Evolutionary conservation across 2,113 vertebrate species (phyloP), one percentile per base, ranked within the genome.

Genomic region (Onychorhynchus coronatus): DNA sequence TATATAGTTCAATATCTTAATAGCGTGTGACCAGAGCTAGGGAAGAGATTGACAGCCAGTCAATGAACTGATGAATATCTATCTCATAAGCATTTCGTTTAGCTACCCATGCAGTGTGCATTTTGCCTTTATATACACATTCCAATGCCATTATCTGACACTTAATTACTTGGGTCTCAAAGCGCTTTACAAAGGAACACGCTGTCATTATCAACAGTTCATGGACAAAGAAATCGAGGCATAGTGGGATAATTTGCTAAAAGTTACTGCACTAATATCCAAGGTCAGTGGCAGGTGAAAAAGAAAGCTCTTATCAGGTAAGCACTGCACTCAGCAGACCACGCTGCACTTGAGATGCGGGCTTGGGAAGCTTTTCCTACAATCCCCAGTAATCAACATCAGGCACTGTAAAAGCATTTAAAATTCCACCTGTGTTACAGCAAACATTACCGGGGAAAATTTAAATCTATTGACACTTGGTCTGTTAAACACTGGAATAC

Each of bases 151-250:
- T 93, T 94, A 93, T 90, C 85, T 91, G 42, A 27, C 28, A 17
- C 75, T 93, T 95, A 94, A 97, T 96, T 95, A 94, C 90, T 71
- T 52, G 18, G 68, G 85, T 91, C 88, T 96, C 90, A 84, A 77
- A 86, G 79, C 82, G 3, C 90, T 95, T 84, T 55, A 73, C 6
- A 20, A 74, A 94, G 79, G 75, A 88, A 93, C 1, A 18, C 91
- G 70, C 78, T 67, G 91, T 86, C 85, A 90, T 52, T 96, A 94
- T 80, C 82, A 91, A 39, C 85, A 53, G 47, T 68, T 19, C 73
- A 33, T 8, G 92, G 28, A 62, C 49, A 56, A 61, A 62, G 39
- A 65, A 92, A 88, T 14, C 42, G 55, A 89, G 76, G 88, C 50
- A 88, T 8, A 72, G 61, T 5, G 31, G 65, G 59, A 22, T 9